These are phyloP conservation scores for Okapia johnstoni DNA, from an alignment of 2,113 vertebrate genomes.

Conservation along the genomic window DNA sequence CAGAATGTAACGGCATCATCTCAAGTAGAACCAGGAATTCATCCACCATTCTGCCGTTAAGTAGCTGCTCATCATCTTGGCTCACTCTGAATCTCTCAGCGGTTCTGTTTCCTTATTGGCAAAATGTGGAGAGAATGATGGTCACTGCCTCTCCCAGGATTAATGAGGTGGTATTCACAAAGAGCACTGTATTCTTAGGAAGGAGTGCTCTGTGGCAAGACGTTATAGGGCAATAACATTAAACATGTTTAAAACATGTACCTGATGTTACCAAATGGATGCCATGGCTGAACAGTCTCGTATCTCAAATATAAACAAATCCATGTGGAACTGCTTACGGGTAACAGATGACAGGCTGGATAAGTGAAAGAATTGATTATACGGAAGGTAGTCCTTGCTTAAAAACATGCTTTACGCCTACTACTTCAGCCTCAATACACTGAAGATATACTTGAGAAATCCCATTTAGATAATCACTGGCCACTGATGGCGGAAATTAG, in stretches of 20 bases:
- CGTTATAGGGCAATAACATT: slow-evolving; percentile 24
- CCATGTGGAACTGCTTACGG: slow-evolving; percentile 39
- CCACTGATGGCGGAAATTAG: neutral
- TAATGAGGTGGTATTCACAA: slow-evolving; percentile 43
- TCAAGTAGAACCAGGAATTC: slow-evolving; percentile 11
- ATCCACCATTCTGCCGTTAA: neutral
- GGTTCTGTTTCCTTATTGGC: neutral
- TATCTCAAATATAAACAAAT: slow-evolving; percentile 25
- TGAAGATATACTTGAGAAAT: slow-evolving; percentile 56
- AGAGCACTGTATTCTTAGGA: slow-evolving; percentile 7
- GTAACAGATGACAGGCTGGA: slow-evolving; percentile 27
- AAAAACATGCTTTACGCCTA: slow-evolving; percentile 42
- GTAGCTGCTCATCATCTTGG: neutral
- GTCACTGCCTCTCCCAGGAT: slow-evolving; percentile 28
- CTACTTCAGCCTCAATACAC: slow-evolving; percentile 31
- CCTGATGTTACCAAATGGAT: slow-evolving; percentile 36
- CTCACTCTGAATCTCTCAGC: neutral
- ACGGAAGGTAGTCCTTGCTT: slow-evolving; percentile 41
- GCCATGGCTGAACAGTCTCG: neutral
- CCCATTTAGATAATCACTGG: slow-evolving; percentile 22
- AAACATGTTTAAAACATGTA: slow-evolving; percentile 49
- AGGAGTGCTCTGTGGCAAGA: slow-evolving; percentile 46
- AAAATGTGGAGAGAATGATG: neutral
- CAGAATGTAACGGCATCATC: neutral
- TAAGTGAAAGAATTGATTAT: slow-evolving; percentile 40